Evolutionary conservation across 2,888 invertebrate genomes (phyloP).

Genomic region (Cantharis flavilabris): DNA sequence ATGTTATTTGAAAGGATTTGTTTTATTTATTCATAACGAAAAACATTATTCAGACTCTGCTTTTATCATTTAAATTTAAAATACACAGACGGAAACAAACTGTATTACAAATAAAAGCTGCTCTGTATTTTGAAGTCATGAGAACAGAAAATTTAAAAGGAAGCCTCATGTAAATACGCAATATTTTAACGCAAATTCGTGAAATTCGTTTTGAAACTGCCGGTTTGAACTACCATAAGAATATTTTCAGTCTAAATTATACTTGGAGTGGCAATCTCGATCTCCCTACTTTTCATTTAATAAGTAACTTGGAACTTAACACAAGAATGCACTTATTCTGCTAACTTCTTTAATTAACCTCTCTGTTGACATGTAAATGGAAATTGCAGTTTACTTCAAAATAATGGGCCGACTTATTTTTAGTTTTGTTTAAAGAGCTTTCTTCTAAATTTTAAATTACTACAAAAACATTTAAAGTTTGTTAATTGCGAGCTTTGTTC

Average conservation of each 20-base stretch:
- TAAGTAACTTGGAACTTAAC: conserved; percentile 29
- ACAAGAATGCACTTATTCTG: conserved; percentile 32
- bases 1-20: conserved; percentile 26
- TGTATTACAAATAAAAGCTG: conserved; percentile 22
- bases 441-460: conserved; percentile 20
- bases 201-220: conserved; percentile 14
- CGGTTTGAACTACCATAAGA: conserved; percentile 16
- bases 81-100: conserved; percentile 22
- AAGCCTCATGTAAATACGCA: conserved; percentile 14
- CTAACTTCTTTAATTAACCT: conserved; percentile 32
- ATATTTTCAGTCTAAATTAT: conserved; percentile 25
- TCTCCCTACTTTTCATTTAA: conserved; percentile 25
- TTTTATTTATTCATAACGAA: conserved; percentile 28
- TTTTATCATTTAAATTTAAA: conserved; percentile 28
- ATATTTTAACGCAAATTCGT: conserved; percentile 19
- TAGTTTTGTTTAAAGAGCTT: conserved; percentile 24
- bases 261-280: conserved; percentile 26
- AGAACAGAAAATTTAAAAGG: conserved; percentile 19
- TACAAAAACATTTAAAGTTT: conserved; percentile 25
- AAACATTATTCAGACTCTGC: conserved; percentile 24
- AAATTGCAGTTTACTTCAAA: conserved; percentile 31
- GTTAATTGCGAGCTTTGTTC: conserved; percentile 15
- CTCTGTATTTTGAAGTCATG: conserved; percentile 19
- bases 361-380: conserved; percentile 32
- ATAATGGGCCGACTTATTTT: conserved; percentile 27